Evolutionary conservation across 2,888 invertebrate genomes (phyloP), one percentile per base, ranked within the genome.

Genomic region (Incurvaria masculella): DNA sequence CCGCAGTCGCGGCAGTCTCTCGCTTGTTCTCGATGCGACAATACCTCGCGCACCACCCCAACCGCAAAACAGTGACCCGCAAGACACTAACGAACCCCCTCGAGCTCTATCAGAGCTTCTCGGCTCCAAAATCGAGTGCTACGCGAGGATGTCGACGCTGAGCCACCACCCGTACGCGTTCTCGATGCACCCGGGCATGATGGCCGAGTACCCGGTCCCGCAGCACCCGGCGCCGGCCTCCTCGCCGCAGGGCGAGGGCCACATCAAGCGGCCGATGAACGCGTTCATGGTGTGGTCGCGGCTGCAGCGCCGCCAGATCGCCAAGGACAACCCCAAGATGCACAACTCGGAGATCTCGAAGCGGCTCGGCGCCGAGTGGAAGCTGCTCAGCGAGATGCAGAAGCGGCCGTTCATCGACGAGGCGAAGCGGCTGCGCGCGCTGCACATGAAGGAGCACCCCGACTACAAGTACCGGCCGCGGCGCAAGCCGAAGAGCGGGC

Each of bases 241-340:
- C 5, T 79, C 79, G 4, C 78, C 79, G 45, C 72, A 72, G 52
- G 70, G 73, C 38, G 89, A 89, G 59, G 87, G 85, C 10, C 94
- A 95, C 71, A 94, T 97, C 63, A 97, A 97, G 70, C 81, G 97
- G 18, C 97, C 97, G 2, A 97, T 97, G 97, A 97, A 97, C 75
- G 96, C 97, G 0, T 97, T 97, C 74, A 97, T 97, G 95, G 96
- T 93, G 23, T 96, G 96, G 96, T 94, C 95, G 4, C 79, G 95
- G 40, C 88, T 94, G 39, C 94, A 96, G 68, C 80, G 96, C 16
- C 83, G 94, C 47, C 93, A 94, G 71, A 96, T 97, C 62, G 94
- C 96, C 1, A 85, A 91, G 70, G 94, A 96, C 59, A 95, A 96
- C 66, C 96, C 96, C 58, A 96, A 90, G 69, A 91, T 91, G 91